These are phyloP conservation scores for Parazoanthus darwini DNA, from an alignment of 92 coral and sea anemone species.

Conservation along the genomic window DNA sequence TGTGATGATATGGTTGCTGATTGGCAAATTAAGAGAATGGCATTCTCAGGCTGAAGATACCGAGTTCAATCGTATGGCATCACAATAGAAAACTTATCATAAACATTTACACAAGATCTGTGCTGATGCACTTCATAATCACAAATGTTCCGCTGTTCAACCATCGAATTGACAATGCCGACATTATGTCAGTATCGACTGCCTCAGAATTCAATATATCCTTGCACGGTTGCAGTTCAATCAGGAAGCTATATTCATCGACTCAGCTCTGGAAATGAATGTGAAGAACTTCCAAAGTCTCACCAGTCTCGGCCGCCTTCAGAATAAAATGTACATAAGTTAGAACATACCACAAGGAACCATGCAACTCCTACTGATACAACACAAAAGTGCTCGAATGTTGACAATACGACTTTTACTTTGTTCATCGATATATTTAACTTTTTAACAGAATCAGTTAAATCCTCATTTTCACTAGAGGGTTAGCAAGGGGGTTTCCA, in stretches of 20 bases:
- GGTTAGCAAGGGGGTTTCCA: background rate
- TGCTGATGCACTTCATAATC: conserved; percentile 4
- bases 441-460: background rate
- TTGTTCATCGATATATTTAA: background rate
- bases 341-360: conserved; percentile 29
- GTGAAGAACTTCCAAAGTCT: conserved; percentile 38
- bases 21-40: background rate
- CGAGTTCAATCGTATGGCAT: background rate
- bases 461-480: background rate
- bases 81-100: background rate
- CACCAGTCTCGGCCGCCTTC: conserved; percentile 50
- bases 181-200: conserved; percentile 24
- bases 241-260: conserved; percentile 39
- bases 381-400: conserved; percentile 32
- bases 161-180: conserved; percentile 1
- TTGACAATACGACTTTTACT: background rate
- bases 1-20: background rate
- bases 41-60: conserved; percentile 2
- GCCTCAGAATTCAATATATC: conserved; percentile 40
- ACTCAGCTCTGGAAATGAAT: conserved; percentile 43
- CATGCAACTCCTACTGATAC: conserved; percentile 16
- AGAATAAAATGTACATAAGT: conserved; percentile 40
- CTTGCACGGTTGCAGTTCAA: conserved; percentile 32
- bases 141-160: background rate
- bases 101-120: background rate